Base-by-base conservation (phyloP, 2,113 vertebrate species). In the Xiphorhynchus elegans region DNA sequence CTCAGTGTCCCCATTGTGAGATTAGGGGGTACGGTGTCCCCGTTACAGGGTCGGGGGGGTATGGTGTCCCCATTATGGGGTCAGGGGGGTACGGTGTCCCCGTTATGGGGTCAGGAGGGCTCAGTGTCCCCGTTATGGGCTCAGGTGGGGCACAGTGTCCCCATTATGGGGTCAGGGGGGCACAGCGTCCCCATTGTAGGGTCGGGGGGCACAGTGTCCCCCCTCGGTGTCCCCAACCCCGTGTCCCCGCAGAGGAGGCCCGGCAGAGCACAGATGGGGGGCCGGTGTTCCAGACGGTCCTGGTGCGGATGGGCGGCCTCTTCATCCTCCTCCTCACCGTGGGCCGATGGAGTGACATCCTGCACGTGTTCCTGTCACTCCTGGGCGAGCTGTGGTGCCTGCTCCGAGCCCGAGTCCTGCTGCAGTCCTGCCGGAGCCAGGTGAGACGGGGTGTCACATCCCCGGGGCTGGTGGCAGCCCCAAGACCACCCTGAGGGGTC, bases 271-370 rank as follows among this genome's bases (percentile, higher is more conserved):
- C 94, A 0, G 84, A 95, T 10, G 58, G 97, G 73, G 97, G 97
- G 86, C 58, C 59, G 17, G 95, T 97, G 17, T 79, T 98, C 17
- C 98, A 98, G 96, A 98, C 98, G 0, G 98, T 98, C 60, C 94
- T 98, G 82, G 98, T 99, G 33, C 98, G 99, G 44, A 98, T 99
- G 93, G 98, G 98, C 0, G 98, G 98, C n/a, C 98, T 99, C 87
- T 97, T 98, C 72, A 97, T 99, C 90, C 98, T 99, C 95, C 98
- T 99, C 97, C 98, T 99, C 96, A 98, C 98, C 1, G 98, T 99
- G 26, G 99, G 99, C 59, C 98, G 96, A 13, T 99, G 99, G 99
- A 90, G 83, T 2, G 99, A 99, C 77, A 96, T 99, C 86, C 69
- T 99, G 49, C 98, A 99, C 53, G 44, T 99, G 80, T 13, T 99